Evolutionary conservation across 2,888 invertebrate genomes (phyloP).

Genomic region (Cyaniris semiargus): DNA sequence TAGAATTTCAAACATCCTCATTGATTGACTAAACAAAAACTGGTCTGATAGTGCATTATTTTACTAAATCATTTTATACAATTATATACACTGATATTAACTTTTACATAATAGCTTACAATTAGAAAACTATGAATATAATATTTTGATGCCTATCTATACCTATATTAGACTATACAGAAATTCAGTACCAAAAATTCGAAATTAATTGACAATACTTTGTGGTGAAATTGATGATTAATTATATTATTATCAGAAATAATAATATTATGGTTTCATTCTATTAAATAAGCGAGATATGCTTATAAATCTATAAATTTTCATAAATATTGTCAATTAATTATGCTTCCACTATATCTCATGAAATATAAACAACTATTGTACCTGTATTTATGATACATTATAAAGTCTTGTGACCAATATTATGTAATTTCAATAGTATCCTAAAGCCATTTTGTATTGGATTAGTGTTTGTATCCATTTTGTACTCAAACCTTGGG

Average conservation of each 20-base stretch:
- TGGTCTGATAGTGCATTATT: conserved; percentile 15
- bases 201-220: conserved; percentile 15
- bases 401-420: conserved; percentile 1
- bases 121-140: conserved; percentile 18
- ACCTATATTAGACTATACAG: conserved; percentile 12
- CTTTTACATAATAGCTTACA: conserved; percentile 8
- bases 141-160: conserved; percentile 29
- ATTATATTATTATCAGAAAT: background rate
- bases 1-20: too few relatives aligned
- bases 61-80: conserved; percentile 23
- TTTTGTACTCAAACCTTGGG: conserved; percentile 36
- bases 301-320: background rate
- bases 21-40: background rate
- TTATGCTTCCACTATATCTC: conserved; percentile 4
- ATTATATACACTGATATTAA: conserved; percentile 14
- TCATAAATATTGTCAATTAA: conserved; percentile 25
- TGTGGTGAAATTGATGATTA: background rate
- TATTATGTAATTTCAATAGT: conserved; percentile 30
- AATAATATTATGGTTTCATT: background rate
- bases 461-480: conserved; percentile 37
- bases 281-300: background rate
- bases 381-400: background rate
- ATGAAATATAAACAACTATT: background rate
- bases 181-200: background rate
- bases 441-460: conserved; percentile 29